Evolutionary conservation across 1,140 invertebrate species (phyloP), one percentile per base, ranked within the genome.

Genomic region (Nasonia vitripennis): DNA sequence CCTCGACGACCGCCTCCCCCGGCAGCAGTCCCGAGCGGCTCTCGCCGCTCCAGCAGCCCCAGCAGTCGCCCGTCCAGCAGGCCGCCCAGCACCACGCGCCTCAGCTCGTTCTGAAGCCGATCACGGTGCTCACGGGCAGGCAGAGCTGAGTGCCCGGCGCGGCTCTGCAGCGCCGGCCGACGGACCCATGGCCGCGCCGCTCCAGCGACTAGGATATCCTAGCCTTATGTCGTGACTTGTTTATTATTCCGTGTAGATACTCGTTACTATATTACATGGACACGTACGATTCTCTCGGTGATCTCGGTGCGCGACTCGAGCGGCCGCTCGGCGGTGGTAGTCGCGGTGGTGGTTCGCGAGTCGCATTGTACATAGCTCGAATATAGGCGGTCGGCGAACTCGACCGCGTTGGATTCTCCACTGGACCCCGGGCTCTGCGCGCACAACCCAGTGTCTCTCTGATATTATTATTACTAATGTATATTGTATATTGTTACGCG

Each of bases 1-100:
- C 93, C 0, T 90, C 93, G 0, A 91, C 92, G 5, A 91, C 94
- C 0, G 92, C 93, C 0, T 94, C 94, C 0, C 93, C 94, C 0
- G 94, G 94, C 2, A 94, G 94, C 91, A 94, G 93, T 67, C 94
- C 94, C 0, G 94, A 95, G 87, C 94, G 94, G 0, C 90, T 91
- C 88, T 91, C 92, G 0, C 90, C 93, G 0, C 51, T 10, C 9
- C 51, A 55, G 51, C 51, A 55, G 5, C 51, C 12, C 9, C 51
- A 55, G 17, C 91, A 91, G 27, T 91, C 90, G 3, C 90, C 91
- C 0, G 88, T 70, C 67, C 91, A 0, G 83, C 86, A 0, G 84
- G 84, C 86, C 0, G 86, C 91, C 34, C 90, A 90, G 2, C 90
- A 89, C 7, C 87, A 89, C 10, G 87, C 86, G 5, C 90, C 91